Evolutionary conservation across 2,113 vertebrate species (phyloP).

Genomic region (Semicossyphus pulcher): DNA sequence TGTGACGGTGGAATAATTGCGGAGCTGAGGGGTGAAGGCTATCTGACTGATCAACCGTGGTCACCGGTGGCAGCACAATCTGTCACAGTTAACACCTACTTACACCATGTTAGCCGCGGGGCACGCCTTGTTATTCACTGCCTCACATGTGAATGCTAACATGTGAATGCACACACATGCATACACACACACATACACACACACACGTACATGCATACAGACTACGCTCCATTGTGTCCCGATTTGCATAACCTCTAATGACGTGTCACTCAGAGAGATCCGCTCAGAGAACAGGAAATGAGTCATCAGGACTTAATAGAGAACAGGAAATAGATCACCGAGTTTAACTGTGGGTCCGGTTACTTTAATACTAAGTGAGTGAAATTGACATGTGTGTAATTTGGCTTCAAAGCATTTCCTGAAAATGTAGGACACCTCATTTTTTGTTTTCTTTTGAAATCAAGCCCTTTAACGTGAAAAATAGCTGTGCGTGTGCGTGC

Average conservation of each 20-base stretch:
- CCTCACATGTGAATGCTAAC: constrained; percentile 28
- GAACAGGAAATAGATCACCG: constrained; percentile 46
- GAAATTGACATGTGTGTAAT: constrained; percentile 15
- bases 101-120: constrained; percentile 59
- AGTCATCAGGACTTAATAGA: constrained; percentile 28
- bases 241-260: constrained; percentile 13
- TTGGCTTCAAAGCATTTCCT: too few species aligned
- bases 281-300: constrained; percentile 48
- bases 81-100: constrained; percentile 75
- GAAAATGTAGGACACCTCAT: too few species aligned
- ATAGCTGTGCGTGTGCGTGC: too few species aligned
- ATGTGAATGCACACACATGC: constrained; percentile 7
- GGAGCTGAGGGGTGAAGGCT: constrained; percentile 47
- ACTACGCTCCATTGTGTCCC: neutral
- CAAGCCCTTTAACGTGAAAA: too few species aligned
- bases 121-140: constrained; percentile 64
- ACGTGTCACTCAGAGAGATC: constrained; percentile 20
- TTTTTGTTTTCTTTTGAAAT: too few species aligned
- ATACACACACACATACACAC: neutral
- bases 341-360: constrained; percentile 13
- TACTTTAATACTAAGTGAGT: constrained; percentile 26
- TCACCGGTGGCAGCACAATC: constrained; percentile 68
- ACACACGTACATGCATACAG: neutral
- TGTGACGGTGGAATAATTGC: constrained; percentile 57
- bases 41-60: constrained; percentile 67